Conservation (phyloP, 2,888 invertebrate species). For the Adela reaumurella region DNA sequence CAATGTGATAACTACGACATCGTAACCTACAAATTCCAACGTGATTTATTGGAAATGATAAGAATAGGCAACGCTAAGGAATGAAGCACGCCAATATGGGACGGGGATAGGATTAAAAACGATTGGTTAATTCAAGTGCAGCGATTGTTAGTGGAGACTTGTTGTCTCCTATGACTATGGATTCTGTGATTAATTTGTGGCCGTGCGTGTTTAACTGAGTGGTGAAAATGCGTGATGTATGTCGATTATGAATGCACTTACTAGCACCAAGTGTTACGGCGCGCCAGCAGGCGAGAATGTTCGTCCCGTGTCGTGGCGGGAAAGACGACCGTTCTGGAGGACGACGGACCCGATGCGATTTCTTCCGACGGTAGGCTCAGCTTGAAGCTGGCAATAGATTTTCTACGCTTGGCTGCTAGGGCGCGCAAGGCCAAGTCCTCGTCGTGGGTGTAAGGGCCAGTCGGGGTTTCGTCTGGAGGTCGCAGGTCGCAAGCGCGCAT, state of each 20-base stretch:
- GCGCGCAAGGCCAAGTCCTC: conserved; percentile 40
- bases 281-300: conserved; percentile 19
- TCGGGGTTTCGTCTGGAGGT: conserved; percentile 22
- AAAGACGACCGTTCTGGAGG: conserved; percentile 9
- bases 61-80: no score
- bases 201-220: no score
- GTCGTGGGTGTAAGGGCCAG: conserved; percentile 20
- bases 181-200: no score
- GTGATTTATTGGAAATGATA: no score
- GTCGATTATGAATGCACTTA: conserved; percentile 23
- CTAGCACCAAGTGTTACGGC: conserved; percentile 55
- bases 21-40: no score
- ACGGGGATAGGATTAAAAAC: no score
- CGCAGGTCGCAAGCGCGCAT: conserved; percentile 39
- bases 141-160: no score
- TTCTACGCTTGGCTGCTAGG: conserved; percentile 45
- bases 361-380: conserved; percentile 33
- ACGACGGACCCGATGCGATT: conserved; percentile 21
- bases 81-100: no score
- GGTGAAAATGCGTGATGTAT: no score
- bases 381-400: conserved; percentile 43
- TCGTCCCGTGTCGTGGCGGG: conserved; percentile 2
- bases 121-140: no score
- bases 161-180: no score
- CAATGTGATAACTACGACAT: no score